Base-by-base conservation (phyloP, 1,140 invertebrate species). In the Trichonephila inaurata region DNA sequence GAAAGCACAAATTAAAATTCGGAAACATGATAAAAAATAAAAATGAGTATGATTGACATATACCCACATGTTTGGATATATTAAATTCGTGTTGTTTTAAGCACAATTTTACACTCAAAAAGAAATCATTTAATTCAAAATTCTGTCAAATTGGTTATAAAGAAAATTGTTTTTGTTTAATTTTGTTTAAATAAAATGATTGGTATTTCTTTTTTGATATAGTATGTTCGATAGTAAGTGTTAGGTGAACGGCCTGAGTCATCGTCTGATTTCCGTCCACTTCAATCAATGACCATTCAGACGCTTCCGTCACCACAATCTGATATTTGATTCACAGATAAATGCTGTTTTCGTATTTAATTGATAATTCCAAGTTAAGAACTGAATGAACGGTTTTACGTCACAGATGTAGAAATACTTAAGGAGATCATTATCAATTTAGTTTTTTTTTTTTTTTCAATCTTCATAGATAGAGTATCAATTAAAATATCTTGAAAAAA, bases 181-280 rank as follows among this genome's bases (percentile, higher is more conserved):
- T 51, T 12, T 51, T 51, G 10, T 51, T 51, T 51, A 51, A 51
- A 51, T 51, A 12, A 51, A 7, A 51, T 7, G 7, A 51, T 51
- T 5, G 7, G 51, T 51, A 51, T 51, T 51, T 51, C 10, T 12
- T 51, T 51, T 51, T 51, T 51, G 51, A 51, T 51, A 51, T 1
- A 51, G 7, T 51, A 51, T 51, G 10, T 51, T 51, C 51, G 10
- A 51, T 51, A 51, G 51, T 33, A 28, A 72, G 12, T 72, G 69
- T 51, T 83, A 58, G 81, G 44, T 83, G 81, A 83, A 83, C n/a
- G 81, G 44, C 81, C 81, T 83, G 81, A 83, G 7, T 83, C 81
- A 83, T 83, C 40, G 81, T 83, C 81, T 83, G 81, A 16, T 51
- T 21, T 72, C 5, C 69, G 69, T 72, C 28, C 28, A 8, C 16